Evolutionary conservation across 2,888 invertebrate genomes (phyloP).

Genomic region (Lasioglossum pauxillum): DNA sequence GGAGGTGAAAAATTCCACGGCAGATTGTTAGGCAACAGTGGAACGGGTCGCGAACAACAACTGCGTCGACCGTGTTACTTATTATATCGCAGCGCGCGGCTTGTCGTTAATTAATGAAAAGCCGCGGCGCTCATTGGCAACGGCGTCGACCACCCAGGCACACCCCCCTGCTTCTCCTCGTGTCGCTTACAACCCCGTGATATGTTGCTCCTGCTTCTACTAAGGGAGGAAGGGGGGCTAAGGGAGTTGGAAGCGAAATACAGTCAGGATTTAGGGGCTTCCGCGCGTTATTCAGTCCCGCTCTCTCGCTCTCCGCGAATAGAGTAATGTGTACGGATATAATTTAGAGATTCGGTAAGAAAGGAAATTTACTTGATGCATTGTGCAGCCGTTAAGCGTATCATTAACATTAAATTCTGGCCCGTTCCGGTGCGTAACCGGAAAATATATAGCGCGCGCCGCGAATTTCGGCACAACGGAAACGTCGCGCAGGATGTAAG

Average conservation of each 20-base stretch:
- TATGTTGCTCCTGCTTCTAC: constrained; percentile 48
- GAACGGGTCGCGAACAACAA: constrained; percentile 20
- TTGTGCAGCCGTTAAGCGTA: constrained; percentile 56
- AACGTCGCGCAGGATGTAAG: constrained; percentile 1
- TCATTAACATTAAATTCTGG: constrained; percentile 61
- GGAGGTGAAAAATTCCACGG: constrained; percentile 31
- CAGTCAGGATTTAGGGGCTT: constrained; percentile 60
- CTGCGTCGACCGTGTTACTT: constrained; percentile 47
- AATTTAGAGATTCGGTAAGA: constrained; percentile 62
- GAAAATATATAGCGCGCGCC: constrained; percentile 38
- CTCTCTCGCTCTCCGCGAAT: constrained; percentile 37
- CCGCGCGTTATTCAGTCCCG: constrained; percentile 57
- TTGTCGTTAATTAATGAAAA: constrained; percentile 67
- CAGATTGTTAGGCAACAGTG: constrained; percentile 38
- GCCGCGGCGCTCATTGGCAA: constrained; percentile 45
- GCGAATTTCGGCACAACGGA: constrained; percentile 38
- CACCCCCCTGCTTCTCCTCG: not conserved
- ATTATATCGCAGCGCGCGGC: constrained; percentile 47
- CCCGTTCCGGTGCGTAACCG: constrained; percentile 43
- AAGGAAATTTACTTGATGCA: constrained; percentile 63
- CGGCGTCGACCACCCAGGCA: not conserved
- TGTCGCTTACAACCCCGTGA: constrained; percentile 45
- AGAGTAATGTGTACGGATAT: constrained; percentile 52
- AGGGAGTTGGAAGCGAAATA: constrained; percentile 47
- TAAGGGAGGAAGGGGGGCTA: constrained; percentile 11